These are phyloP conservation scores for rat (Rattus norvegicus) DNA, from an alignment of 2,113 vertebrate species.

Conservation along the genomic window DNA sequence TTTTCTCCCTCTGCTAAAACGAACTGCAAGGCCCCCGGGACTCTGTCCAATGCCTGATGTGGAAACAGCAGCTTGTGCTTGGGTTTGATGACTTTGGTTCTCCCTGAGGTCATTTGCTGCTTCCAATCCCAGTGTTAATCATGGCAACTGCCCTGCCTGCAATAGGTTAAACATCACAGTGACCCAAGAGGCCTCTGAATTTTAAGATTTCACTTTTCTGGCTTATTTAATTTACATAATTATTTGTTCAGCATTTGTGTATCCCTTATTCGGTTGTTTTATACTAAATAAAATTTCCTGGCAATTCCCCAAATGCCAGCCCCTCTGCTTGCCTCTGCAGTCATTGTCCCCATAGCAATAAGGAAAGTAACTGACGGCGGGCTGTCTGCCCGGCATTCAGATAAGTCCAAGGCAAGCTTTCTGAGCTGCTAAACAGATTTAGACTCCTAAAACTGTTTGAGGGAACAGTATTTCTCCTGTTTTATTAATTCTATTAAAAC, in stretches of 20 bases:
- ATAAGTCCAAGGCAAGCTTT: slow-evolving; percentile 7
- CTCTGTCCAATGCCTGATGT: slow-evolving; percentile 20
- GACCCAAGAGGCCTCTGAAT: slow-evolving; percentile 67
- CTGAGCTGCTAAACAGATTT: slow-evolving; percentile 5
- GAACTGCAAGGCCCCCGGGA: slow-evolving; percentile 50
- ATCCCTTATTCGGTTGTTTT: slow-evolving; percentile 75
- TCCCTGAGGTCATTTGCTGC: slow-evolving; percentile 19
- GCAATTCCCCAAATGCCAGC: slow-evolving; percentile 61
- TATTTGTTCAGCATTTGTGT: slow-evolving; percentile 72
- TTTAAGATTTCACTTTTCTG: slow-evolving; percentile 73
- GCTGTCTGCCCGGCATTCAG: background rate
- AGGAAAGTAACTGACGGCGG: background rate
- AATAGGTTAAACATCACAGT: slow-evolving; percentile 59
- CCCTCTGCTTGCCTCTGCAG: slow-evolving; percentile 43
- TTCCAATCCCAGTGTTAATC: slow-evolving; percentile 67
- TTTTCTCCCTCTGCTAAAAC: slow-evolving; percentile 59
- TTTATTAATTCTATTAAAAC: slow-evolving; percentile 48
- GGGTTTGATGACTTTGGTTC: slow-evolving; percentile 47
- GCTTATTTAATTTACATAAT: slow-evolving; percentile 78
- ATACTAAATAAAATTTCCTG: slow-evolving; percentile 62
- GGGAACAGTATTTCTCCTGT: background rate
- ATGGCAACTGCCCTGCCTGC: slow-evolving; percentile 45
- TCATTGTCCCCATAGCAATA: slow-evolving; percentile 20
- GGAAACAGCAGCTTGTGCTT: slow-evolving; percentile 51
- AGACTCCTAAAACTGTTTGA: background rate